These are phyloP conservation scores for Amazona guildingii DNA, from an alignment of 2,113 vertebrate genomes.

Conservation along the genomic window DNA sequence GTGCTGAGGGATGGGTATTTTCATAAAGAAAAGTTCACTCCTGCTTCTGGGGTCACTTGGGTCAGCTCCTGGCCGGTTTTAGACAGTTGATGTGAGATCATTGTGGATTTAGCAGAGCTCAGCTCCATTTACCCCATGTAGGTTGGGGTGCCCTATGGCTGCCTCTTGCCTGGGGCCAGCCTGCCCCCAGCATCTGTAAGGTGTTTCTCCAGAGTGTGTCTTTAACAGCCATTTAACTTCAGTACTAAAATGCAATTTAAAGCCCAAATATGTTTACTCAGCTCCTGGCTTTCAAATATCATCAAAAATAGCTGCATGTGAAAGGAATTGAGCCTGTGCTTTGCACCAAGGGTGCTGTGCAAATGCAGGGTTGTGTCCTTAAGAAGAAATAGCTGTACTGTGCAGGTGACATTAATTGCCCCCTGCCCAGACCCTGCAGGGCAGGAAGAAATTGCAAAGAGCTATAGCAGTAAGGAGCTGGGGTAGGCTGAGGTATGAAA, in stretches of 20 bases:
- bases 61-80: background rate
- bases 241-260: background rate
- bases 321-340: background rate
- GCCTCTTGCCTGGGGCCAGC: background rate
- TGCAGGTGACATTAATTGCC: background rate
- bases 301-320: background rate
- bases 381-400: background rate
- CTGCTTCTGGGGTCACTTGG: background rate
- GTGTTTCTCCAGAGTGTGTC: fast-evolving
- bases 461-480: background rate
- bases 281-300: background rate
- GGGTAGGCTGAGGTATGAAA: fast-evolving
- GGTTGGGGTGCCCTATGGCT: background rate
- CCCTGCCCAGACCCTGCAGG: background rate
- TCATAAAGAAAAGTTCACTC: background rate
- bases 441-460: background rate
- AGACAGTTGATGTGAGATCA: fast-evolving
- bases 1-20: background rate
- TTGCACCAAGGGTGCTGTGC: background rate
- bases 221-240: background rate
- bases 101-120: background rate
- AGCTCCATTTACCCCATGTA: fast-evolving
- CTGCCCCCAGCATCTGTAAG: background rate
- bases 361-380: background rate
- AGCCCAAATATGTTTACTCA: background rate